Evolutionary conservation across 2,113 vertebrate genomes (phyloP).

Genomic region (Atractosteus spatula): DNA sequence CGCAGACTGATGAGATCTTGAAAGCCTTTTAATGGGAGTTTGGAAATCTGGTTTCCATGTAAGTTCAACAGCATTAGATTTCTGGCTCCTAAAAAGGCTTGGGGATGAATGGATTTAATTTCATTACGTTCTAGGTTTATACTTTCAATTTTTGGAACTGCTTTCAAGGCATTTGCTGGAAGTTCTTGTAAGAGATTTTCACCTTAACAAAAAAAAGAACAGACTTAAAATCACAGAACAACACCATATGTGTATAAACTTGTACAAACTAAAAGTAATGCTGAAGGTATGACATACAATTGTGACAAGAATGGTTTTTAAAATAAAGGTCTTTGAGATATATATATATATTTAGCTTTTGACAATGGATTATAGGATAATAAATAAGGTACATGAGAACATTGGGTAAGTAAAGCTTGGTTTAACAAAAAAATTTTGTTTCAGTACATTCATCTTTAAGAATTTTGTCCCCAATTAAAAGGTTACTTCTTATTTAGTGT

Average conservation of each 20-base stretch:
- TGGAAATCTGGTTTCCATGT: constrained; percentile 60
- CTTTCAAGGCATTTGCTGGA: constrained; percentile 45
- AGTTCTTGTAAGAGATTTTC: constrained; percentile 61
- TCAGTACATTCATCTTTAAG: no score
- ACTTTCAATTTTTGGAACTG: constrained; percentile 59
- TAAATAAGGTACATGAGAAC: neutral
- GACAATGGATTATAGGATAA: neutral
- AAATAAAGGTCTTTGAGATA: neutral
- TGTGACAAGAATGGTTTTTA: no score
- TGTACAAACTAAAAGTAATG: no score
- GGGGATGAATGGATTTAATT: constrained; percentile 59
- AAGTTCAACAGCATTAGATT: constrained; percentile 66
- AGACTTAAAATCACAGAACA: neutral
- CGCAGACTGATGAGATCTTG: constrained; percentile 67
- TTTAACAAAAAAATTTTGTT: neutral
- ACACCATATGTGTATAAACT: neutral
- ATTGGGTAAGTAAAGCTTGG: neutral
- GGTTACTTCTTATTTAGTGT: neutral
- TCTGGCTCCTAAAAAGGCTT: constrained; percentile 57
- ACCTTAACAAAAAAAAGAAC: constrained; percentile 42
- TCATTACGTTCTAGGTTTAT: constrained; percentile 64
- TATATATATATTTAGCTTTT: neutral
- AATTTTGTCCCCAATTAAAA: no score
- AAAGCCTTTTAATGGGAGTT: constrained; percentile 52
- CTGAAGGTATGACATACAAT: no score